Evolutionary conservation across 2,888 invertebrate species (phyloP).

Genomic region (Harpagoxenus sublaevis): DNA sequence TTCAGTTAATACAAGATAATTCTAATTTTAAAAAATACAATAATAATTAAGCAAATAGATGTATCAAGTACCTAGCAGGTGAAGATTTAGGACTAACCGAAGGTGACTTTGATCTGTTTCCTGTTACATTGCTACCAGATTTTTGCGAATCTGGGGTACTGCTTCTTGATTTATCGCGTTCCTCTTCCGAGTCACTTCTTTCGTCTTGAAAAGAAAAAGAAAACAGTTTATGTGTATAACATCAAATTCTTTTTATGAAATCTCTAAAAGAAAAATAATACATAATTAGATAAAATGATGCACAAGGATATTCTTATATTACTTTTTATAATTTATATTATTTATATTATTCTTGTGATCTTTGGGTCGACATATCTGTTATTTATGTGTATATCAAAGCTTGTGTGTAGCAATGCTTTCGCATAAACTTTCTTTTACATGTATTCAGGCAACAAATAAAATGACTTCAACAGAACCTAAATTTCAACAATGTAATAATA

Average conservation of each 20-base stretch:
- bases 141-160: conserved; percentile 69
- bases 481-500: background rate
- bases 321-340: background rate
- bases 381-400: background rate
- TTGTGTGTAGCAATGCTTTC: background rate
- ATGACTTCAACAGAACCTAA: background rate
- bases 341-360: background rate
- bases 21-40: background rate
- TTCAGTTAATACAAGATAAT: background rate
- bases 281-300: background rate
- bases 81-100: conserved; percentile 74
- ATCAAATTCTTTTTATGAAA: background rate
- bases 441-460: background rate
- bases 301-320: background rate
- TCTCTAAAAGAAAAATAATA: background rate
- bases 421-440: background rate
- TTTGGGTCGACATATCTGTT: background rate
- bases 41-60: conserved; percentile 6
- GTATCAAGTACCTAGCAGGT: conserved; percentile 68
- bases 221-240: background rate
- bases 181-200: conserved; percentile 78
- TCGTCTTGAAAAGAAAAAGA: conserved; percentile 64
- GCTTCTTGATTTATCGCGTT: conserved; percentile 74
- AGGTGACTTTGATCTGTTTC: conserved; percentile 76
- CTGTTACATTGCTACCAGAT: conserved; percentile 67